Evolutionary conservation across 2,888 invertebrate species (phyloP).

Genomic region (Schrankia costaestrigalis): DNA sequence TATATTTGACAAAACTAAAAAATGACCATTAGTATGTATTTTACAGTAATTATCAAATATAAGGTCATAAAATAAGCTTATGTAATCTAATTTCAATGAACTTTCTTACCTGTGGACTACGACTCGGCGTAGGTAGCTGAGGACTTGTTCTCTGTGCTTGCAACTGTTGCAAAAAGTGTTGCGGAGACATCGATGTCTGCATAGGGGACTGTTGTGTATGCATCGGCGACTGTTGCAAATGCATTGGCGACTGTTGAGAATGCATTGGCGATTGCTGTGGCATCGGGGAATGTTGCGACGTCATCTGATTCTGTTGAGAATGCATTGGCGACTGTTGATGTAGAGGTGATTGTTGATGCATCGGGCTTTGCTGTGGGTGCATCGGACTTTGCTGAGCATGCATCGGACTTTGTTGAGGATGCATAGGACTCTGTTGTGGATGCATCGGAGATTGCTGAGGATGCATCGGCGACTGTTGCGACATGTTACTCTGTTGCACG

Average conservation of each 20-base stretch:
- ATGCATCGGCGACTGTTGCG: conserved; percentile 61
- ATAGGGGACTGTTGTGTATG: conserved; percentile 60
- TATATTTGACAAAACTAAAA: no score
- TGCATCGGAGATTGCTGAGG: conserved; percentile 62
- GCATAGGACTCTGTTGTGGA: conserved; percentile 48
- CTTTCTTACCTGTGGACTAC: conserved; percentile 67
- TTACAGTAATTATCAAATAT: no score
- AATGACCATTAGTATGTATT: no score
- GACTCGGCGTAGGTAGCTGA: conserved; percentile 70
- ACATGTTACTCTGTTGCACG: conserved; percentile 47
- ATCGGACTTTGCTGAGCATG: conserved; percentile 52
- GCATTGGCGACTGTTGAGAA: conserved; percentile 50
- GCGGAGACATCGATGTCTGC: conserved; percentile 57
- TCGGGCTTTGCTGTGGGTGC: conserved; percentile 56
- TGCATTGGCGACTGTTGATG: conserved; percentile 56
- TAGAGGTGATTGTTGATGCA: conserved; percentile 53
- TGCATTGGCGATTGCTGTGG: conserved; percentile 59
- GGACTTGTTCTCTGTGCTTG: conserved; percentile 74
- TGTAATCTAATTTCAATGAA: no score
- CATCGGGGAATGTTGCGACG: conserved; percentile 45
- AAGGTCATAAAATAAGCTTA: no score
- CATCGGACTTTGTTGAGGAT: conserved; percentile 58
- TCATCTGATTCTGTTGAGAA: conserved; percentile 42
- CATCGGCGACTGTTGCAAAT: conserved; percentile 48
- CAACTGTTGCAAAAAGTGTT: conserved; percentile 59